Base-by-base conservation (phyloP, 92 coral and sea anemone species). In the Virgularia gustaviana region DNA sequence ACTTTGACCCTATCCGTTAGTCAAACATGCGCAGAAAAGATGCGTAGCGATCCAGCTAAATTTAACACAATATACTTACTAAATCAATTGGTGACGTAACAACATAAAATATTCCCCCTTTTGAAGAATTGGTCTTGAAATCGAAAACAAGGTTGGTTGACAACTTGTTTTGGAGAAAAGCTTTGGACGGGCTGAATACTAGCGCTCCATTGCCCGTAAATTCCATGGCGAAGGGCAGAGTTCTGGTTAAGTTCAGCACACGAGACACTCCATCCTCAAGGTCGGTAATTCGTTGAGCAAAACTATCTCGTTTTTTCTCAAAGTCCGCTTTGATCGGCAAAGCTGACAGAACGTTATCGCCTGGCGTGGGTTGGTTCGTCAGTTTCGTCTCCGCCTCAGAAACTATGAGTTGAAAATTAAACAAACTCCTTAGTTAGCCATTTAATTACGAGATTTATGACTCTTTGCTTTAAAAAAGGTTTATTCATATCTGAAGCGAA, bases 81-180 rank as follows among this genome's bases (percentile, higher is more conserved):
- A 35, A 9, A 49, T 71, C 39, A 9, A 36, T 51, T 20, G 56
- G 73, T 9, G 75, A 36, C 9, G 83, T 81, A 22, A 68, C 53
- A 71, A 86, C 60, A 38, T 79, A 75, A 23, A 86, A 13, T 67
- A 90, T 58, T 2, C 78, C 76, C 6, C 96, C 96, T 20, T 62
- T 70, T 15, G 76, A 81, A 27, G 75, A 58, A 60, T 87, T 79
- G 8, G 94, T 87, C 71, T 80, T 83, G 49, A 90, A 18, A 27
- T 76, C 82, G 20, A 90, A 56, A 0, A 70, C 53, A 27, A 90
- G 54, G 49, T 84, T 85, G 22, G 49, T 79, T 37, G 47, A 59
- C 5, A 44, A 34, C 23, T 76, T 78, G 36, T 65, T 71, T 24
- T 54, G 76, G 30, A 61, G 72, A 6, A 85, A 68, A 15, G 63